Conservation (phyloP, 2,113 vertebrate genomes). For the Syngnathus scovelli region DNA sequence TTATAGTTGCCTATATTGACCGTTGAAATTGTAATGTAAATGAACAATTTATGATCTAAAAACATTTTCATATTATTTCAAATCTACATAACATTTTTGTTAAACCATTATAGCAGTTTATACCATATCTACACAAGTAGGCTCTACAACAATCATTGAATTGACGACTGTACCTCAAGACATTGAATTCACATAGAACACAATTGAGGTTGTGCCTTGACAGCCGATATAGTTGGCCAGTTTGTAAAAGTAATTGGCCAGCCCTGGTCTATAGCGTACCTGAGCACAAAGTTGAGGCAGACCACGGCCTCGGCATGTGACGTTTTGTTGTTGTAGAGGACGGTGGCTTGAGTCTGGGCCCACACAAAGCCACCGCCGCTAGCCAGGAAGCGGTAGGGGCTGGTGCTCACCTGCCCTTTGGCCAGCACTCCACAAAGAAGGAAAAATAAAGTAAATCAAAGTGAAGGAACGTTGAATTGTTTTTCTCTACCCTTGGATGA, state of each 20-base stretch:
- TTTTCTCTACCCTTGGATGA: not conserved
- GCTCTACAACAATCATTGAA: too few relatives aligned
- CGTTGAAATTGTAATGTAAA: not conserved
- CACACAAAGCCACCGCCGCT: slow-evolving; percentile 94
- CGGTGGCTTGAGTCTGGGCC: slow-evolving; percentile 97
- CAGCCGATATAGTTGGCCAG: not conserved
- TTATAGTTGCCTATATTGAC: not conserved
- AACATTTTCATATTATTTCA: not conserved
- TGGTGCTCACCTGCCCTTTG: slow-evolving; percentile 94
- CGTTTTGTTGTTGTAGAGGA: slow-evolving; percentile 98
- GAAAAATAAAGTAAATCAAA: not conserved
- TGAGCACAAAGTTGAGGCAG: slow-evolving; percentile 96
- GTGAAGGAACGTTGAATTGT: not conserved
- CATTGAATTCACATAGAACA: too few relatives aligned
- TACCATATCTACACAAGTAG: too few relatives aligned
- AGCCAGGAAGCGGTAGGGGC: slow-evolving; percentile 95
- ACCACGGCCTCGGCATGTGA: slow-evolving; percentile 97
- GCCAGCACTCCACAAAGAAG: slow-evolving; percentile 80
- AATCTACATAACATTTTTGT: not conserved
- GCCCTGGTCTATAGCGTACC: slow-evolving; percentile 63
- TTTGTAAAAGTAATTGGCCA: not conserved
- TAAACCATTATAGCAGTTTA: too few relatives aligned
- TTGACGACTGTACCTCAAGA: too few relatives aligned
- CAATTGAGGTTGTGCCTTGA: too few relatives aligned
- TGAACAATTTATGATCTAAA: not conserved